phyloP scores from a whole-genome alignment of 2,888 invertebrate species.

The Ectemnius cavifrons region DNA sequence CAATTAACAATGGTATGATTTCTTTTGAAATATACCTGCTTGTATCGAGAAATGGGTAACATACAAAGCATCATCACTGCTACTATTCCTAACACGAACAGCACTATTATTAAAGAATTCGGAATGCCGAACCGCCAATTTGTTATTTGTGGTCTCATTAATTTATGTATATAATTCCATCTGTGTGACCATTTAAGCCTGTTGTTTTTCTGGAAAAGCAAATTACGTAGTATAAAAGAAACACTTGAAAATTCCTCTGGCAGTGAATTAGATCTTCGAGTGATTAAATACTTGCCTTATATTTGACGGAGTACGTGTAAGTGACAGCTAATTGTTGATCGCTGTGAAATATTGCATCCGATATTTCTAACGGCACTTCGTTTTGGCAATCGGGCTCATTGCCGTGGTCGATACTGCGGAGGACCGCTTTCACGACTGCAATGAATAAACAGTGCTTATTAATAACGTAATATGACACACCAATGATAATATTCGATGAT shows the following conservation, averaged over 20 bases:
- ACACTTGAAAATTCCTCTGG: background rate
- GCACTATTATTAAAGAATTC: constrained; percentile 97
- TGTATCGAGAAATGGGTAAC: constrained; percentile 98
- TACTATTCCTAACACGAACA: constrained; percentile 99
- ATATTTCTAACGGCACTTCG: constrained; percentile 85
- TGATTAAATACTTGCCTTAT: constrained; percentile 80
- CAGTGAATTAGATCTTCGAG: background rate
- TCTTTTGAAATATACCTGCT: constrained; percentile 83
- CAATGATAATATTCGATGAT: constrained; percentile 22
- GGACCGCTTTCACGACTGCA: constrained; percentile 80
- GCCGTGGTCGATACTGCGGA: constrained; percentile 79
- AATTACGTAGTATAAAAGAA: background rate
- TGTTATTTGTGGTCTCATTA: too few relatives aligned
- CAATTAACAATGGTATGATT: constrained; percentile 3
- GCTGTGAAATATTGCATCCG: constrained; percentile 78
- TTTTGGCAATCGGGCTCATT: constrained; percentile 71
- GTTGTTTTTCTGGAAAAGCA: constrained; percentile 82
- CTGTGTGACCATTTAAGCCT: constrained; percentile 98
- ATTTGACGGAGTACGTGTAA: constrained; percentile 93
- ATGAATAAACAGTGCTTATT: constrained; percentile 21
- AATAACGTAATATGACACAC: background rate
- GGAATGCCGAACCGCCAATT: too few relatives aligned
- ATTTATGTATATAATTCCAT: constrained; percentile 99
- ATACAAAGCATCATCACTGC: constrained; percentile 99
- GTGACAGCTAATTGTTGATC: constrained; percentile 82